Evolutionary conservation across 2,797 vertebrate species (phyloP).

Genomic region (Falco biarmicus): DNA sequence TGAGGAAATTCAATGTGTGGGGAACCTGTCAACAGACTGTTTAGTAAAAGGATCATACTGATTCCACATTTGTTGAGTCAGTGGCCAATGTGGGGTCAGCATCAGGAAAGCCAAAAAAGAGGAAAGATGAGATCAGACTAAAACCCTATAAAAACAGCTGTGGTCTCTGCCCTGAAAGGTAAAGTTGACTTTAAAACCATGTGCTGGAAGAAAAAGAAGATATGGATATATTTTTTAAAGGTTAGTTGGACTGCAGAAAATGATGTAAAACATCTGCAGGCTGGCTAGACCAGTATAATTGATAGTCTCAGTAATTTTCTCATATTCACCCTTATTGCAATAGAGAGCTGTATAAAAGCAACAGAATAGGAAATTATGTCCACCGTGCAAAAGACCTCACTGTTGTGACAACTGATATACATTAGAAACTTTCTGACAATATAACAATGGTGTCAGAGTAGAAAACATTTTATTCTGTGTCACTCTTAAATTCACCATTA

Average conservation of each 20-base stretch:
- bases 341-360: neutral
- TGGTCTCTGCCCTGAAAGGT: neutral
- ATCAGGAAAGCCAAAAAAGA: neutral
- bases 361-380: neutral
- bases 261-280: conserved; percentile 3
- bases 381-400: neutral
- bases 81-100: neutral
- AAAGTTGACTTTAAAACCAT: neutral
- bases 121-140: neutral
- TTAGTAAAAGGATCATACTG: neutral
- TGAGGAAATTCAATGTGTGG: rapidly evolving
- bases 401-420: neutral
- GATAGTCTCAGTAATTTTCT: neutral
- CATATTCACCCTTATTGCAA: neutral
- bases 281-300: neutral
- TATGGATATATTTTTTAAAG: neutral
- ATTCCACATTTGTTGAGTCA: neutral
- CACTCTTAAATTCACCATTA: neutral
- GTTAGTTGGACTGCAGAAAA: neutral
- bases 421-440: neutral
- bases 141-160: neutral
- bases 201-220: neutral
- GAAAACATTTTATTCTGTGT: neutral
- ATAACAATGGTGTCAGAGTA: neutral
- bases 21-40: neutral